Conservation (phyloP, 2,113 vertebrate genomes). For the Coreoperca whiteheadi region DNA sequence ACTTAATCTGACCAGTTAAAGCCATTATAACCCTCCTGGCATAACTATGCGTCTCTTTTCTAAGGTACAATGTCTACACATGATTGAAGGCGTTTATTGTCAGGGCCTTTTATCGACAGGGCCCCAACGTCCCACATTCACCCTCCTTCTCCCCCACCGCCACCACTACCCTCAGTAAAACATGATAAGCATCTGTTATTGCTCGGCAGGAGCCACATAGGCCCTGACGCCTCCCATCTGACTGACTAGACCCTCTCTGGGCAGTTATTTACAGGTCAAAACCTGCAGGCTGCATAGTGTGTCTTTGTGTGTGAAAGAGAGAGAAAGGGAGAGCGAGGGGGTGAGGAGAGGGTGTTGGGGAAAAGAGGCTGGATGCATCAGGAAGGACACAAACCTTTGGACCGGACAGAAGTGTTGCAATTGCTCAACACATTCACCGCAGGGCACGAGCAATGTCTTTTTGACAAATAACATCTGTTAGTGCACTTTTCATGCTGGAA, state of each 20-base stretch:
- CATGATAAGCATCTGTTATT: constrained; percentile 79
- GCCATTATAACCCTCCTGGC: constrained; percentile 25
- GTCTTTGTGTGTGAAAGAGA: constrained; percentile 47
- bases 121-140: constrained; percentile 43
- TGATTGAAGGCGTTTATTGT: constrained; percentile 69
- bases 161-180: constrained; percentile 66
- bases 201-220: constrained; percentile 69
- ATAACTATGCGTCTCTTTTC: constrained; percentile 41
- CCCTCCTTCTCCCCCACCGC: not conserved
- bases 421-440: constrained; percentile 20
- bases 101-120: constrained; percentile 49
- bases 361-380: constrained; percentile 6
- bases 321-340: constrained; percentile 18
- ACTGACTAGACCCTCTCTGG: constrained; percentile 84
- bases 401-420: constrained; percentile 13
- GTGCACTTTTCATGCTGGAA: constrained; percentile 35
- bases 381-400: constrained; percentile 28
- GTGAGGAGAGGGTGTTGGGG: constrained; percentile 4
- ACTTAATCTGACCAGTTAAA: constrained; percentile 36
- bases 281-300: constrained; percentile 82
- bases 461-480: constrained; percentile 29
- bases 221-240: constrained; percentile 72
- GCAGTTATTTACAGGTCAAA: constrained; percentile 87
- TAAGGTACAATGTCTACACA: constrained; percentile 44
- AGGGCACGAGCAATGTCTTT: constrained; percentile 3